Evolutionary conservation across 2,797 vertebrate genomes (phyloP), one percentile per base, ranked within the genome.

Genomic region (Lophotriccus pileatus): DNA sequence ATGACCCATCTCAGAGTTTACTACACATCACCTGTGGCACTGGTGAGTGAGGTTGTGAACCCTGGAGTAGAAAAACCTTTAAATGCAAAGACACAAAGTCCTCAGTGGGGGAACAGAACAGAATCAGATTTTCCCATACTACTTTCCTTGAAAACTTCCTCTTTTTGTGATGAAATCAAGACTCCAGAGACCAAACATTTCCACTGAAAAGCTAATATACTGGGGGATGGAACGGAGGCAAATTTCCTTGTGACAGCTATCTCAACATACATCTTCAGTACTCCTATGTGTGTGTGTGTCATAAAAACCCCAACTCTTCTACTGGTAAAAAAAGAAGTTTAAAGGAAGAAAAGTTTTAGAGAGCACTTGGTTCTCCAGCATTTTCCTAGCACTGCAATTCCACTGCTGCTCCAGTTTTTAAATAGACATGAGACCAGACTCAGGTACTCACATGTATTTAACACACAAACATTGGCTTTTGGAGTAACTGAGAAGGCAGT

Each of bases 61-160:
- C 37, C 2, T 14, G 10, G 22, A 36, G 52, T 1, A 82, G 32
- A 68, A 74, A 84, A 56, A 58, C 9, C 39, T 70, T 43, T 47
- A 68, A 60, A 53, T 47, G 44, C 43, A 59, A 63, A 52, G 24
- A n/a, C 14, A 37, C 22, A 1, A 52, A 85, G 60, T 19, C 32
- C 44, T 74, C 1, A 0, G 10, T 47, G 55, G 12, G 18, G 27
- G 44, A 58, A 62, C 15, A 46, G 34, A 80, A 70, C 4, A 80
- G 46, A 70, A 75, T 80, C 72, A 78, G 22, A 23, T 91, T 83
- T 96, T 91, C 81, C 90, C 34, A 12, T 55, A 9, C 23, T 53
- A 10, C 44, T 60, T 83, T 80, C 46, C 66, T 76, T 64, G 47
- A 93, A 96, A 78, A 27, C 53, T 90, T 96, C 93, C 76, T 84